These are phyloP conservation scores for Grallaria varia DNA, from an alignment of 2,113 vertebrate genomes.

Conservation along the genomic window DNA sequence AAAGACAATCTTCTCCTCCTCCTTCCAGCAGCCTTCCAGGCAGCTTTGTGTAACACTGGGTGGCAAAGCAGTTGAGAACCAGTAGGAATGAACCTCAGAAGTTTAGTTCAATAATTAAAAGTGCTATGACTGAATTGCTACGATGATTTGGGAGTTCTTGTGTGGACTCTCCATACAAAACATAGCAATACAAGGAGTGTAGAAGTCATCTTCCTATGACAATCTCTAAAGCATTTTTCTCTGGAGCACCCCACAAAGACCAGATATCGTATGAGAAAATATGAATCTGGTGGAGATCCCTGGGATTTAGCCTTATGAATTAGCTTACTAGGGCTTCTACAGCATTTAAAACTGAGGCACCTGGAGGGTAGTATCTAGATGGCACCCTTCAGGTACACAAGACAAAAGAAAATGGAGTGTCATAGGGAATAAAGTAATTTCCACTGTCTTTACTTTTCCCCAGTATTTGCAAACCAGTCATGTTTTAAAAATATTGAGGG, in stretches of 20 bases:
- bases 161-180: background rate
- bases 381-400: background rate
- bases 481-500: background rate
- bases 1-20: background rate
- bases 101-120: background rate
- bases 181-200: background rate
- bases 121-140: background rate
- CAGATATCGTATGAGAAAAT: background rate
- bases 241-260: background rate
- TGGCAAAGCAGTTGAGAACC: background rate
- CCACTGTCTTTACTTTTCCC: background rate
- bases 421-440: background rate
- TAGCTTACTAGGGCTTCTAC: background rate
- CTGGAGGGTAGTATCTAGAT: background rate
- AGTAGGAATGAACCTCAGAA: background rate
- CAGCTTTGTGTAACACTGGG: background rate
- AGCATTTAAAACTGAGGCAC: background rate
- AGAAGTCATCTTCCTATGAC: background rate
- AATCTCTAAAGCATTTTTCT: background rate
- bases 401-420: background rate
- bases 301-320: background rate
- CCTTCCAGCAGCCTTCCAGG: background rate
- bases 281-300: background rate
- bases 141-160: background rate
- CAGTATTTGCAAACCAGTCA: background rate